Percentiles rank a stretch among this genome's conserved stretches.
phyloP scores from a whole-genome alignment of 2,888 invertebrate species.

The Euplagia quadripunctaria region DNA sequence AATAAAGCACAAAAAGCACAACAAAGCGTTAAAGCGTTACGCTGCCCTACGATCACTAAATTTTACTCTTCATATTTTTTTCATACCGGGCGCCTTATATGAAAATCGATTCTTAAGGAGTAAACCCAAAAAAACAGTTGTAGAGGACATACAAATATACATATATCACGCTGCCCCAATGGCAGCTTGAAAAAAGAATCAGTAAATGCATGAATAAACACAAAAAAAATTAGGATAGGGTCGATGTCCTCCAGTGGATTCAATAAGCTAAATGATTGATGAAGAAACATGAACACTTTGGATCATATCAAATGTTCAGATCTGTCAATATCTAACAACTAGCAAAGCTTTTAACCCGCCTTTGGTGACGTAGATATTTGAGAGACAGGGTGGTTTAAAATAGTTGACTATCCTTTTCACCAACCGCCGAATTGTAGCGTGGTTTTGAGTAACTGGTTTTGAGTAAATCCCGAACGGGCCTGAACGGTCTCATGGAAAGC shows the following conservation, averaged over 20 bases:
- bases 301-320: not conserved
- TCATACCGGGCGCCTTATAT: no score
- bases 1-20: no score
- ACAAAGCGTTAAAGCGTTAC: no score
- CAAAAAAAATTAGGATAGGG: not conserved
- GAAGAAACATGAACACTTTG: not conserved
- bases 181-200: not conserved
- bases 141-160: not conserved
- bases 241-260: not conserved
- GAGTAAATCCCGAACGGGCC: no score
- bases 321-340: not conserved
- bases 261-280: constrained; percentile 3
- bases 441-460: not conserved
- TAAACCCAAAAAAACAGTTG: no score
- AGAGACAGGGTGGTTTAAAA: not conserved
- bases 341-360: not conserved
- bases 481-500: no score
- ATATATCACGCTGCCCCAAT: not conserved
- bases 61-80: no score
- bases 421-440: not conserved
- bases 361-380: no score
- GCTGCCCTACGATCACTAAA: no score
- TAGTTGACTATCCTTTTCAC: not conserved
- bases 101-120: no score
- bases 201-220: not conserved